Evolutionary conservation across 1,140 invertebrate species (phyloP).

Genomic region (Pararge aegeria): DNA sequence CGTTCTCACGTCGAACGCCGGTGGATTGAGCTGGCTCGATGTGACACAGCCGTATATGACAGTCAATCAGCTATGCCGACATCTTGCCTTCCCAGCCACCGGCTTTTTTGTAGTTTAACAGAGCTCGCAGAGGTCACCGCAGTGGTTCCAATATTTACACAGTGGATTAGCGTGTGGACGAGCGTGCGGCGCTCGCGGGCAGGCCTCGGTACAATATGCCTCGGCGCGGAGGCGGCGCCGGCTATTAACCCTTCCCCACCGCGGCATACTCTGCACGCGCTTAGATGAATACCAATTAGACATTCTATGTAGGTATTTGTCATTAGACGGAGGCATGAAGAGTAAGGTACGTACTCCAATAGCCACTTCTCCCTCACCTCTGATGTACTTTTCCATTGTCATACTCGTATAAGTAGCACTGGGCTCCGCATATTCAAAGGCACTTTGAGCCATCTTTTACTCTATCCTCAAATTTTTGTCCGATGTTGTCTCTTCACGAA

Average conservation of each 20-base stretch:
- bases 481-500: too few relatives aligned
- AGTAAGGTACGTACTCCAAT: slow-evolving; percentile 39
- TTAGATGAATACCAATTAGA: slow-evolving; percentile 79
- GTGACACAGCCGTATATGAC: slow-evolving; percentile 83
- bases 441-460: too few relatives aligned
- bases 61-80: slow-evolving; percentile 84
- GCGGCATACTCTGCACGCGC: slow-evolving; percentile 73
- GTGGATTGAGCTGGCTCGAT: slow-evolving; percentile 83
- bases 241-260: slow-evolving; percentile 79
- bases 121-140: slow-evolving; percentile 38
- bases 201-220: slow-evolving; percentile 76
- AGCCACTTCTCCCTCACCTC: slow-evolving; percentile 32
- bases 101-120: slow-evolving; percentile 53
- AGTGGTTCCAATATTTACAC: slow-evolving; percentile 70
- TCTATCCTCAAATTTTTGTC: too few relatives aligned
- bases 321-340: slow-evolving; percentile 52
- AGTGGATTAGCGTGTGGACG: slow-evolving; percentile 62
- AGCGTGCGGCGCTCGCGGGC: slow-evolving; percentile 71
- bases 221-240: slow-evolving; percentile 76
- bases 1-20: slow-evolving; percentile 76
- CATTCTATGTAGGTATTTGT: slow-evolving; percentile 68
- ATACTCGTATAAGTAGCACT: too few relatives aligned
- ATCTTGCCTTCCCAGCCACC: slow-evolving; percentile 84
- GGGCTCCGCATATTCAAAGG: too few relatives aligned
- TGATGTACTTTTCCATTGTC: slow-evolving; percentile 43